Conservation (phyloP, 2,797 vertebrate genomes). For the Anas flavirostris region DNA sequence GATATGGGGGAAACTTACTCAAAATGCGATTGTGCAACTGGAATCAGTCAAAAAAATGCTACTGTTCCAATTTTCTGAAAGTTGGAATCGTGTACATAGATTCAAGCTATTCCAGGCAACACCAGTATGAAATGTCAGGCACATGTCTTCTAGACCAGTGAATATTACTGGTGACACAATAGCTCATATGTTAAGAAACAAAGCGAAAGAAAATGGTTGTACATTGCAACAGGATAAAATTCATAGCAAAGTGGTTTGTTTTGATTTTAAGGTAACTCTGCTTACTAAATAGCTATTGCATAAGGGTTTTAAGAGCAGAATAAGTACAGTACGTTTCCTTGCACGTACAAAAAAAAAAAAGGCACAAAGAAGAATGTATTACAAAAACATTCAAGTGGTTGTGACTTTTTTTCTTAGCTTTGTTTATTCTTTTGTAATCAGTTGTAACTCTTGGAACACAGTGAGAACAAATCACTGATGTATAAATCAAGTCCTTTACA, state of each 20-base stretch:
- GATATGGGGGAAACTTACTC: neutral
- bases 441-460: neutral
- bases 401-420: accelerated
- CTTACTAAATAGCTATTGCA: neutral
- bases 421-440: neutral
- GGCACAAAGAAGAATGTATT: neutral
- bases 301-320: neutral
- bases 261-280: neutral
- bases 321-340: neutral
- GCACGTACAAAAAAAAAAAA: neutral
- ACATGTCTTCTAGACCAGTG: neutral
- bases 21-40: neutral
- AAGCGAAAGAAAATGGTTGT: neutral
- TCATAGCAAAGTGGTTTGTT: neutral
- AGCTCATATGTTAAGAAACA: neutral
- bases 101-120: neutral
- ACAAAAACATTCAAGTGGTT: neutral
- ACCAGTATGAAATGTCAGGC: neutral
- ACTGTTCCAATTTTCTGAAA: neutral
- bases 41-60: neutral
- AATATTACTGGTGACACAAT: neutral
- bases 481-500: neutral
- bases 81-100: neutral
- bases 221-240: neutral
- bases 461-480: neutral